Base-by-base conservation (phyloP, 2,797 vertebrate species). In the Urosaurus nigricauda region DNA sequence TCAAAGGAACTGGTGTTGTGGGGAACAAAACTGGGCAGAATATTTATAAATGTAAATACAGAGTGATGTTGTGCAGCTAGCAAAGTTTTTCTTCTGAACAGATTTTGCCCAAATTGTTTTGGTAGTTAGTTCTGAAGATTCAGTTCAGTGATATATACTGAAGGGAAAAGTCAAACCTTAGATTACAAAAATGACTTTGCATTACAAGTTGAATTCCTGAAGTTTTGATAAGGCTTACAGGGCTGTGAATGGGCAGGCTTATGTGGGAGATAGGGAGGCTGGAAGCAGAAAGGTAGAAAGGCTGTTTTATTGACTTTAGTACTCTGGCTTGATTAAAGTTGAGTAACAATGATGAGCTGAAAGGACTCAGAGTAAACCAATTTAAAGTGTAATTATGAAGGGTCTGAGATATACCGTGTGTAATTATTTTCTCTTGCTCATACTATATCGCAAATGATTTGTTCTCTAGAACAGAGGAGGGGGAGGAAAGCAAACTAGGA, bases 391-490 rank as follows among this genome's bases (percentile, higher is more conserved):
- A 95, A 94, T 92, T 94, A 90, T 16, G 60, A 93, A 91, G 88
- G 92, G 87, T 90, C 92, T 89, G 87, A 90, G 93, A 95, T 88
- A 71, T 29, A 65, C 47, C 74, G 75, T 87, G 81, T 88, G 51
- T 94, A 95, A 95, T 96, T 95, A 94, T 85, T 89, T 95, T 93
- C 83, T 37, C 91, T 91, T 90, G 88, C 84, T 90, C 0, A 0
- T 87, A 32, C 86, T 56, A 82, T 37, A 70, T 32, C 74, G 0
- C 47, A 43, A 0, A 53, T 94, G 93, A 92, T 94, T 91, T 91
- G 32, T 90, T 92, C 86, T 92, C 88, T 87, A 86, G 84, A 0
- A 2, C 87, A 83, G 78, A 60, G 87, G 35, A 82, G 32, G 29
- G 0, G 51, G 65, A 84, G 83, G 78, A 32, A 70, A 5, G 17